Evolutionary conservation across 2,113 vertebrate species (phyloP).

Genomic region (Baryphthengus martii): DNA sequence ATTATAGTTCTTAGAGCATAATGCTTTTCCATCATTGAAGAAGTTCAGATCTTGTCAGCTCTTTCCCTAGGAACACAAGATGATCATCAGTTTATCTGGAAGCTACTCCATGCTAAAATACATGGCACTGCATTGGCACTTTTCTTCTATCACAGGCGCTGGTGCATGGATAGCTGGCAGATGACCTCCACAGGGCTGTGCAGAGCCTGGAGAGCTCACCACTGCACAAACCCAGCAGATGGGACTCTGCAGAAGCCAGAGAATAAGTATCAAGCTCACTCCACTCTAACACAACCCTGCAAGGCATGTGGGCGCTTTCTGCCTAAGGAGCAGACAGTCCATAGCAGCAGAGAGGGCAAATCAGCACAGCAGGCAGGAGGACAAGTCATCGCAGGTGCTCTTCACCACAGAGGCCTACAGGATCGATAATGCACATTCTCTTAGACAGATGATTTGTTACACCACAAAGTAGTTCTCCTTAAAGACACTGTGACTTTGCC

Average conservation of each 20-base stretch:
- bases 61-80: not conserved
- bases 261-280: not conserved
- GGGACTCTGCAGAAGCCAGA: not conserved
- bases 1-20: not conserved
- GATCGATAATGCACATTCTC: not conserved
- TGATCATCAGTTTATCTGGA: not conserved
- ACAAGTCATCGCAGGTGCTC: not conserved
- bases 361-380: not conserved
- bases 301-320: not conserved
- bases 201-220: not conserved
- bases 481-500: not conserved
- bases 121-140: not conserved
- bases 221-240: not conserved
- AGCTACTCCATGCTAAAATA: not conserved
- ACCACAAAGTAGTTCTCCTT: not conserved
- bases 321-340: not conserved
- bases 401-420: not conserved
- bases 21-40: not conserved
- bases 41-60: not conserved
- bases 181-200: not conserved
- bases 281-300: not conserved
- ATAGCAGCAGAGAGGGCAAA: not conserved
- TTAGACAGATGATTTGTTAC: not conserved
- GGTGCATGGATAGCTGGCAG: not conserved
- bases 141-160: fast-evolving